These are phyloP conservation scores for Lasioglossum morio DNA, from an alignment of 2,888 invertebrate genomes.

Conservation along the genomic window DNA sequence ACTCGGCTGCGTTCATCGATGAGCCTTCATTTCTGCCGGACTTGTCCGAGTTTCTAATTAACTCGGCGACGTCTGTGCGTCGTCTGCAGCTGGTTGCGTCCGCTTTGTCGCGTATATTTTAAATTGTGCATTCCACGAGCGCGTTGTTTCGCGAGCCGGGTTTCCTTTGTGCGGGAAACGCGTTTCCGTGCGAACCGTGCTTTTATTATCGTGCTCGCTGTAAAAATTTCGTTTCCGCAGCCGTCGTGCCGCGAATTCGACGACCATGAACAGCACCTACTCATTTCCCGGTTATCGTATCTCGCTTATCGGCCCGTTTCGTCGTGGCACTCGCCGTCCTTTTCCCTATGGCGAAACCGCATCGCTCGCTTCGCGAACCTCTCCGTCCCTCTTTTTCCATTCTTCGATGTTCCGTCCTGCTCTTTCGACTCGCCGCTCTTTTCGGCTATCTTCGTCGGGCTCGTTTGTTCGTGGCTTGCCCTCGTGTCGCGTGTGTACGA, in stretches of 20 bases:
- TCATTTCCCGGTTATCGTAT: slow-evolving; percentile 40
- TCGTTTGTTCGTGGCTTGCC: slow-evolving; percentile 19
- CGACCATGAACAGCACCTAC: slow-evolving; percentile 10
- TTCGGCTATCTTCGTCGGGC: background rate
- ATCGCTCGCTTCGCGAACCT: background rate
- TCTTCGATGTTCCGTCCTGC: background rate
- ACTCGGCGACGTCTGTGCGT: background rate
- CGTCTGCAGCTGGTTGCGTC: background rate
- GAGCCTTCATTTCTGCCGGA: background rate
- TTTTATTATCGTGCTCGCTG: background rate
- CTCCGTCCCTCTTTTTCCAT: background rate
- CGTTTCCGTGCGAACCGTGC: background rate
- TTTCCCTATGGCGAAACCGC: slow-evolving; percentile 5
- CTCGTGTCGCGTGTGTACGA: slow-evolving; percentile 26
- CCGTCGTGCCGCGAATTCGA: slow-evolving; percentile 13
- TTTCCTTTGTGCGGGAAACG: background rate
- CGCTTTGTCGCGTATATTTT: background rate
- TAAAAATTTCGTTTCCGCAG: slow-evolving; percentile 22
- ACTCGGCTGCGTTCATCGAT: background rate
- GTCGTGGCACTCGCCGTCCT: background rate
- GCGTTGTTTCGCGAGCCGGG: background rate
- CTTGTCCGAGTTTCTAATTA: slow-evolving; percentile 1
- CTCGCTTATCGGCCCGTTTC: slow-evolving; percentile 30
- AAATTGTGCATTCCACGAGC: background rate
- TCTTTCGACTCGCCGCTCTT: background rate